Conservation (phyloP, 2,113 vertebrate species). For the Thalassarche chlororhynchos region DNA sequence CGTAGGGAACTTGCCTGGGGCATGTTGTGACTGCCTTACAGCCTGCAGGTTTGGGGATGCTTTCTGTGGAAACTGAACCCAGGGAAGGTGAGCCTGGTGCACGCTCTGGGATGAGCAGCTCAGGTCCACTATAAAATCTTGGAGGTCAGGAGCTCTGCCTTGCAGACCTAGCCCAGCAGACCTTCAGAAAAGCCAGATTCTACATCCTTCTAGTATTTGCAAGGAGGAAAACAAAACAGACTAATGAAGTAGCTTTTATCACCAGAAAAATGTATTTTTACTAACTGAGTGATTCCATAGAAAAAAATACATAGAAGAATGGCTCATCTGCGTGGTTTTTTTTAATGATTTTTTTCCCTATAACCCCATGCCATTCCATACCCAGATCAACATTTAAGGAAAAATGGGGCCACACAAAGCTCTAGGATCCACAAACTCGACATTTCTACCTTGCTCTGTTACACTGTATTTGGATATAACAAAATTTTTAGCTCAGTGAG, state of each 20-base stretch:
- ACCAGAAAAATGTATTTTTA: not conserved
- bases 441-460: not conserved
- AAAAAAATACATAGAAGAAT: not conserved
- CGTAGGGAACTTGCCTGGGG: not conserved
- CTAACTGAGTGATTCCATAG: not conserved
- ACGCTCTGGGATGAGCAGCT: not conserved
- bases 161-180: not conserved
- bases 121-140: not conserved
- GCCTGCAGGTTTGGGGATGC: too few species aligned
- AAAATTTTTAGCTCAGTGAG: not conserved
- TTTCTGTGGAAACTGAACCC: not conserved
- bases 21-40: fast-evolving
- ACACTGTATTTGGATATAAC: not conserved
- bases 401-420: not conserved
- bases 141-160: not conserved
- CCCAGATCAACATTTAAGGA: not conserved
- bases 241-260: not conserved
- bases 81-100: not conserved
- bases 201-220: not conserved
- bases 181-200: not conserved
- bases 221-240: not conserved
- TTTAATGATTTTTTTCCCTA: not conserved
- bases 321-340: fast-evolving
- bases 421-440: not conserved
- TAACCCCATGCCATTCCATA: not conserved